Evolutionary conservation across 1,140 invertebrate genomes (phyloP), one percentile per base, ranked within the genome.

Genomic region (Aphidius gifuensis): DNA sequence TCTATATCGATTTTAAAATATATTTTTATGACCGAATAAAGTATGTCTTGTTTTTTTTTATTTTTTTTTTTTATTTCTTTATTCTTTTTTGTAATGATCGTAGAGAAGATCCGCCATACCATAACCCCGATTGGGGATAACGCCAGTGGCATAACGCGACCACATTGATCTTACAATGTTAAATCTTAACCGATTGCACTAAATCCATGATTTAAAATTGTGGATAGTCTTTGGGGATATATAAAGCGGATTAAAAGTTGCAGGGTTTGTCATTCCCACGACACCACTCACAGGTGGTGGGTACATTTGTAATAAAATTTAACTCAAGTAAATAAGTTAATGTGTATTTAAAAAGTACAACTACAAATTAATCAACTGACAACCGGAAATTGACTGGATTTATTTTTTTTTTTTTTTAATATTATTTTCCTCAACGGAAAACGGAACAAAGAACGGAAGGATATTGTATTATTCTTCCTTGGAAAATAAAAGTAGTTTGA

Each of bases 141-240:
- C 64, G 55, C 49, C 56, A 45, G 56, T 58, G 55, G 61, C 56
- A 63, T 63, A 58, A 62, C 65, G 62, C 65, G 62, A 62, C 57
- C 58, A 64, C 51, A 44, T 58, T 60, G 60, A 62, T 67, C 53
- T 67, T 67, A 55, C 53, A 50, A 49, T 55, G 59, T 56, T 65
- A 68, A 68, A 68, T 65, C 66, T 60, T 58, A 54, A 46, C 61
- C 57, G 46, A 40, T 44, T 82, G 78, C 74, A 80, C 79, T 78
- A 81, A 83, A 84, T 81, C 80, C 80, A 77, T 80, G 81, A 78
- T 80, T 76, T 77, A 80, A 79, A 81, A 82, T 83, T 78, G 78
- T 77, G 80, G 78, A 78, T 76, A 71, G 72, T 69, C 71, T 70
- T 68, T 60, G 68, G 64, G 69, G 69, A 77, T 84, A 84, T 84